phyloP scores from a whole-genome alignment of 2,113 vertebrate genomes.

The Corvus moneduloides region DNA sequence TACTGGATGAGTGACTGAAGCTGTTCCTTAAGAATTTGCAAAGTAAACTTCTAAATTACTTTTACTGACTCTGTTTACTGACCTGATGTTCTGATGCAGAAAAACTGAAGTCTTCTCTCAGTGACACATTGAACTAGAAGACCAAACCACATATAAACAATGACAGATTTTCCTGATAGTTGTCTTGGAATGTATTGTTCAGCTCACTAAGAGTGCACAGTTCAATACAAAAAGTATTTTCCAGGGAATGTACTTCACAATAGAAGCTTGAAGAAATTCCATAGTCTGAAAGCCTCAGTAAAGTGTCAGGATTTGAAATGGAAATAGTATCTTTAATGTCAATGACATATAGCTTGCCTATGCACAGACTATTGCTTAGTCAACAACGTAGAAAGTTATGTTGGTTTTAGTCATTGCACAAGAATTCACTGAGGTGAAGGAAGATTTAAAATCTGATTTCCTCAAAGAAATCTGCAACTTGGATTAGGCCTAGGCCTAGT shows the following conservation, averaged over 20 bases:
- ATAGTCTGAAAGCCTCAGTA: background rate
- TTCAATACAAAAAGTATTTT: background rate
- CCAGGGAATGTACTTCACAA: background rate
- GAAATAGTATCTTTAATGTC: background rate
- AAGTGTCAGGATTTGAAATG: background rate
- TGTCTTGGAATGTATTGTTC: background rate
- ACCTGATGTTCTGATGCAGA: background rate
- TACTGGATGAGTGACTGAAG: conserved; percentile 54
- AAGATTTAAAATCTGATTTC: background rate
- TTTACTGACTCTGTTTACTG: background rate
- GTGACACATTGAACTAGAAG: background rate
- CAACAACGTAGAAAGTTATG: background rate
- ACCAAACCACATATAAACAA: background rate
- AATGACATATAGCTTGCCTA: background rate
- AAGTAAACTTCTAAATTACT: background rate
- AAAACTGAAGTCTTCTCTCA: background rate
- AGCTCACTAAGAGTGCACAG: background rate
- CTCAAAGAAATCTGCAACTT: background rate
- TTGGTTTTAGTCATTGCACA: background rate
- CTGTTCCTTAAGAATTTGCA: background rate
- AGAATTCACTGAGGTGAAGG: background rate
- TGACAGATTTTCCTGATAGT: background rate
- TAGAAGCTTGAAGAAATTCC: background rate
- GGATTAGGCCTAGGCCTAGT: background rate
- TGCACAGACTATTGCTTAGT: background rate